phyloP scores from a whole-genome alignment of 2,113 vertebrate genomes.

The Shinisaurus crocodilurus region DNA sequence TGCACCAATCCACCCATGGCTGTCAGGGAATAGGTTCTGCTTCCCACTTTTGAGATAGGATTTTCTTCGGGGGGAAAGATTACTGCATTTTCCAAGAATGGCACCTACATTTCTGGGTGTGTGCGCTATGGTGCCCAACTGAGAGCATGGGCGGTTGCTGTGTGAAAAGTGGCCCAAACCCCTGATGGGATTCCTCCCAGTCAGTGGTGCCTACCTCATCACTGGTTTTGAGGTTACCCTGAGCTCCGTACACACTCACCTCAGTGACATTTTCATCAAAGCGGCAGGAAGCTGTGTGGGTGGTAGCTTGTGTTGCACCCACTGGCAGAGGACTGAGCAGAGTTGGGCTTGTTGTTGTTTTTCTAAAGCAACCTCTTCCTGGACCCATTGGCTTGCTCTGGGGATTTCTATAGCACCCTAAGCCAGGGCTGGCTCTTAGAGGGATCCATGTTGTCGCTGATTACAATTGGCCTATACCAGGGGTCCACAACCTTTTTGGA shows the following conservation, averaged over 20 bases:
- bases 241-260: background rate
- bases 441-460: background rate
- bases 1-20: background rate
- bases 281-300: conserved; percentile 41
- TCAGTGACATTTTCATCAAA: conserved; percentile 44
- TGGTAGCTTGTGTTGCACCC: conserved; percentile 19
- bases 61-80: background rate
- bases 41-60: background rate
- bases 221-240: conserved; percentile 27
- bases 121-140: background rate
- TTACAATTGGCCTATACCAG: background rate
- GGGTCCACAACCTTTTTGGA: too few species aligned
- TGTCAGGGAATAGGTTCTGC: background rate
- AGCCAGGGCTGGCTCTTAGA: background rate
- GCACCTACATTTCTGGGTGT: background rate
- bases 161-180: background rate
- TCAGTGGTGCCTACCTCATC: conserved; percentile 1
- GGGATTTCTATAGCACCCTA: background rate
- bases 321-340: background rate
- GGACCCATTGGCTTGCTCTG: background rate
- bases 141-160: background rate
- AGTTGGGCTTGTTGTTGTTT: background rate
- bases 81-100: background rate
- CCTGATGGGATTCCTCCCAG: background rate
- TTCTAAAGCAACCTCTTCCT: background rate